Base-by-base conservation (phyloP, 2,888 invertebrate species). In the Aporophyla nigra region DNA sequence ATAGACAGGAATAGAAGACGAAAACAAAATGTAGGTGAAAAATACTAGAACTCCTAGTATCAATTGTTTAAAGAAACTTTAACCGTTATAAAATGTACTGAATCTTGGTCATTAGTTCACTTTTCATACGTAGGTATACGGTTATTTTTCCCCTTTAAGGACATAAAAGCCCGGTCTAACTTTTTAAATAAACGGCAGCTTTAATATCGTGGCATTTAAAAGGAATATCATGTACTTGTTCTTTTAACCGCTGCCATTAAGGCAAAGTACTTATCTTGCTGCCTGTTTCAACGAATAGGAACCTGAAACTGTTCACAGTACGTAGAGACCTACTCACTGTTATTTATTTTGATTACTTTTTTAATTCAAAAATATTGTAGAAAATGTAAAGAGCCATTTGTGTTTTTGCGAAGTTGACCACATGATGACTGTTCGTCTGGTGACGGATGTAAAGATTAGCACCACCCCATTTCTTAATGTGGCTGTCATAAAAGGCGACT, bases 171-270 rank as follows among this genome's bases (percentile, higher is more conserved):
- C 7, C 0, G 6, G 10, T 16, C 14, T n/a, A 65, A 75, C 54
- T 80, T 80, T 63, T 62, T 51, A 56, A 71, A 80, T 24, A 56
- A 80, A 72, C 33, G 43, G 27, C 43, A 4, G n/a, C n/a, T 24
- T 12, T 77, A 72, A 80, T 58, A 70, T 66, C 81, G 79, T 73
- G 61, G 7, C 14, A 40, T 81, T 27, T 81, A 81, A 81, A 80
- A 83, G 59, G 43, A 40, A 65, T 72, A 74, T 27, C 49, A 65
- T 62, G 75, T 80, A 63, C 66, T 84, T 85, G 51, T 73, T 78
- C 77, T 78, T 81, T 71, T 74, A 83, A 83, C 81, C 71, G 69
- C 62, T 5, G 19, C 68, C 76, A 78, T 83, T 83, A 82, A 61
- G 62, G 33, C 61, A 16, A 78, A 62, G 72, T 62, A 70, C 58